Evolutionary conservation across 2,113 vertebrate genomes (phyloP).

Genomic region (Asarcornis scutulata): DNA sequence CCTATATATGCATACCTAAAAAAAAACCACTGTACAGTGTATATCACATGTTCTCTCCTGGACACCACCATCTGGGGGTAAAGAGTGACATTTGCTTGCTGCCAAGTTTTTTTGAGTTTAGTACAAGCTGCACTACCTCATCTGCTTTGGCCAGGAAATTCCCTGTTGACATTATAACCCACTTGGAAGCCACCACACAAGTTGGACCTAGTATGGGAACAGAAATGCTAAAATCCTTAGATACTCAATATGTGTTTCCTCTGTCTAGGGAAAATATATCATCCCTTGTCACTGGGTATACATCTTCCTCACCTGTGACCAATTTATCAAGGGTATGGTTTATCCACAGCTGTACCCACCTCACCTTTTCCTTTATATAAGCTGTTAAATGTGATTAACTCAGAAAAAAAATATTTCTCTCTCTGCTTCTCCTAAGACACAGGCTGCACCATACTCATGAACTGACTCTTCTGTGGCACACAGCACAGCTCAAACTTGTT

Average conservation of each 20-base stretch:
- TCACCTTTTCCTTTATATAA: neutral
- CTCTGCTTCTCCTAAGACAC: neutral
- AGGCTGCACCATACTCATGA: rapidly evolving
- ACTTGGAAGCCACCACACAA: neutral
- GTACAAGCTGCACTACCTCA: neutral
- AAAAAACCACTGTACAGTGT: neutral
- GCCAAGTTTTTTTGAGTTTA: neutral
- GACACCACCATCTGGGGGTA: rapidly evolving
- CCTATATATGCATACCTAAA: neutral
- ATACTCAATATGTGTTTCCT: neutral
- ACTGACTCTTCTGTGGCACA: neutral
- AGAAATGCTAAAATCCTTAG: neutral
- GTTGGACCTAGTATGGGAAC: neutral
- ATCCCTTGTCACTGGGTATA: neutral
- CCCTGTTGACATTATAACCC: neutral
- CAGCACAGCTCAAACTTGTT: neutral
- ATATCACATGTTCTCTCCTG: neutral
- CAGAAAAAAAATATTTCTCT: neutral
- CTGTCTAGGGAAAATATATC: neutral
- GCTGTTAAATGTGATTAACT: neutral
- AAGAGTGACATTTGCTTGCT: neutral
- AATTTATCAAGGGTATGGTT: neutral
- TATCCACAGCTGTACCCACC: neutral
- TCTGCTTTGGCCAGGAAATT: neutral
- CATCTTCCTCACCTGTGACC: neutral